Percentiles rank a stretch among this genome's conserved stretches.
phyloP scores from a whole-genome alignment of 2,113 vertebrate species.

The Grammomys dolichurus region DNA sequence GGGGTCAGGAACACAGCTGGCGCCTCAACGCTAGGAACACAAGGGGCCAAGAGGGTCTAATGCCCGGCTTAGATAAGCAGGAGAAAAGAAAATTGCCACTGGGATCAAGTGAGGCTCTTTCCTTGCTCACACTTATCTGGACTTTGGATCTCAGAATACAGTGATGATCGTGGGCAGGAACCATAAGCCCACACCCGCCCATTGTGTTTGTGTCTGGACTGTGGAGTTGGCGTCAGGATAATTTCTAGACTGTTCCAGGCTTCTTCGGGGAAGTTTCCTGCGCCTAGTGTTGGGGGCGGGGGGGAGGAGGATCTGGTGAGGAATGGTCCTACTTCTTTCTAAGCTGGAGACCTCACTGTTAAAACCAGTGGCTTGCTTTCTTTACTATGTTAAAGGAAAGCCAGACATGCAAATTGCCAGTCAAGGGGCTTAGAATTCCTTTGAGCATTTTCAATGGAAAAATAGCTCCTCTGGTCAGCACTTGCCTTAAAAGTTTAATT shows the following conservation, averaged over 20 bases:
- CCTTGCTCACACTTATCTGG: neutral
- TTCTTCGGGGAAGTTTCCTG: neutral
- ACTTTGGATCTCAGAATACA: neutral
- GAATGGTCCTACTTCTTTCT: neutral
- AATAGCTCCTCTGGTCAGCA: neutral
- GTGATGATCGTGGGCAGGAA: constrained; percentile 29
- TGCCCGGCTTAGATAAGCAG: neutral
- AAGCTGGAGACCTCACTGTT: neutral
- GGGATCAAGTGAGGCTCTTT: neutral
- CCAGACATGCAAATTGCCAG: neutral
- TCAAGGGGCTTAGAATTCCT: neutral
- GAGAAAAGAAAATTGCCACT: neutral
- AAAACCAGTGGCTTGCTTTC: neutral
- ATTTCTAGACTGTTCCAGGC: neutral
- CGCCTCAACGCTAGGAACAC: neutral
- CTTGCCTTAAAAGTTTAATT: constrained; percentile 26
- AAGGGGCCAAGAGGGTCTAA: neutral
- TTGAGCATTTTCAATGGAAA: neutral
- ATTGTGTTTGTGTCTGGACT: constrained; percentile 57
- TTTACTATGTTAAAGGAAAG: neutral
- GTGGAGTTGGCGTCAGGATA: neutral
- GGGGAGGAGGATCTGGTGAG: neutral
- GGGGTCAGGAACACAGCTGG: constrained; percentile 61
- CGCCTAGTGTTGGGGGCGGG: neutral
- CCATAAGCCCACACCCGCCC: constrained; percentile 36